Conservation (phyloP, 2,113 vertebrate species). For the Sebastes schlegelii region DNA sequence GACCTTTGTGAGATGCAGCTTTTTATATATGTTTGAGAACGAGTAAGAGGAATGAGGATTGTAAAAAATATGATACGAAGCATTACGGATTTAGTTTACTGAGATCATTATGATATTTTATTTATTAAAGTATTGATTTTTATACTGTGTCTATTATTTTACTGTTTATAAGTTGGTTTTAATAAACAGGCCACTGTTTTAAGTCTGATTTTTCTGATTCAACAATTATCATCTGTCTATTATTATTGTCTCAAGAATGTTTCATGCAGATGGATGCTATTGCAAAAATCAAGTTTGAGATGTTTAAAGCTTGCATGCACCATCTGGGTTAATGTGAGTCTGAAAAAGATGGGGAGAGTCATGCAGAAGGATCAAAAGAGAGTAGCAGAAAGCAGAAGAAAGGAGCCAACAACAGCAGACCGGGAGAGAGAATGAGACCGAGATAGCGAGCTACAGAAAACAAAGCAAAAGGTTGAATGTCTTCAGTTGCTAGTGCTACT, state of each 20-base stretch:
- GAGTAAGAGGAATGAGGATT: background rate
- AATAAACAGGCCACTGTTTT: background rate
- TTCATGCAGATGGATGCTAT: background rate
- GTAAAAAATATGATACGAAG: background rate
- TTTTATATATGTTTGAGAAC: background rate
- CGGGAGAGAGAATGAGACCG: background rate
- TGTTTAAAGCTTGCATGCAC: background rate
- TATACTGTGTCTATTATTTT: background rate
- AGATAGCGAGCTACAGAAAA: background rate
- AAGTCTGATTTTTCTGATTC: background rate
- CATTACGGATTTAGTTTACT: background rate
- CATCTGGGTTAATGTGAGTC: background rate
- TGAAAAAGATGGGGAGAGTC: background rate
- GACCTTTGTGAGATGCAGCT: background rate
- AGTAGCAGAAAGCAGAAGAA: background rate
- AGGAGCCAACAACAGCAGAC: background rate
- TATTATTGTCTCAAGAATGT: background rate
- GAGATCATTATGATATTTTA: background rate
- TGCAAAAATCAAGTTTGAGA: background rate
- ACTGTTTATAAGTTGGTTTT: background rate
- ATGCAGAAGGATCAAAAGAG: background rate
- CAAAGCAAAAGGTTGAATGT: constrained; percentile 9
- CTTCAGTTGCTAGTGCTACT: background rate
- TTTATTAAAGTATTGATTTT: background rate
- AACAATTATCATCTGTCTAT: background rate